A percentile compares a stretch with the other conserved stretches of the same genome.
These are phyloP conservation scores for Phoxinus dragarum DNA, from an alignment of 2,797 vertebrate genomes.

Conservation along the genomic window DNA sequence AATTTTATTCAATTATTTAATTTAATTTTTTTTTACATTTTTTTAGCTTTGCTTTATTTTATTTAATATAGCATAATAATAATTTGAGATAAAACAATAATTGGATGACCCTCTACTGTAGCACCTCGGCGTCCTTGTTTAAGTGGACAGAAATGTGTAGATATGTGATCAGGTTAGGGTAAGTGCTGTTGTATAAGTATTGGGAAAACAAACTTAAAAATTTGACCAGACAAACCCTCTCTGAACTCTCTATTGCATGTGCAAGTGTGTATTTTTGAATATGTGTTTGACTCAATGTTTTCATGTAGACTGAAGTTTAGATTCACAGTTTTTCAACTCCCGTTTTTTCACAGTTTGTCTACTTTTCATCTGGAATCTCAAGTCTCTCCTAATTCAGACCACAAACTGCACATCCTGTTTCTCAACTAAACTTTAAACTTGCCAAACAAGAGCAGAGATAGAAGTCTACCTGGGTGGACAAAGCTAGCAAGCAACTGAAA, in stretches of 20 bases:
- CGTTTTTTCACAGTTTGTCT: background rate
- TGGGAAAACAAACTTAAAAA: background rate
- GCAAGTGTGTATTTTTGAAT: background rate
- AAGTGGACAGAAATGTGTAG: background rate
- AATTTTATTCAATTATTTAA: background rate
- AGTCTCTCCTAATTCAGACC: background rate
- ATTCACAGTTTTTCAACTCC: background rate
- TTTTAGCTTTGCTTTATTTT: background rate
- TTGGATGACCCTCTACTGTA: background rate
- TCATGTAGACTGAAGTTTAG: background rate
- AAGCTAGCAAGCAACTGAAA: constrained; percentile 19
- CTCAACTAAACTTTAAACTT: constrained; percentile 32
- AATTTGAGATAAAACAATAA: background rate
- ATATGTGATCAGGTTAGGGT: background rate
- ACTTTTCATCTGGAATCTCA: background rate
- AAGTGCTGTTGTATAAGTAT: background rate
- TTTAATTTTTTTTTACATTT: background rate
- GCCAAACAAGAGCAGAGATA: background rate
- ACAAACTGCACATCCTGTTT: constrained; percentile 23
- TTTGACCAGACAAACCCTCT: background rate
- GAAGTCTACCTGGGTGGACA: constrained; percentile 11
- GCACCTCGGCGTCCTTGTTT: background rate
- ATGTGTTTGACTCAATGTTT: background rate
- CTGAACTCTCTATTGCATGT: constrained; percentile 40
- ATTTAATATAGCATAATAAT: background rate